Percentiles rank a stretch among this genome's conserved stretches.
phyloP scores from a whole-genome alignment of 2,797 vertebrate species.

The Rhabdomys pumilio region DNA sequence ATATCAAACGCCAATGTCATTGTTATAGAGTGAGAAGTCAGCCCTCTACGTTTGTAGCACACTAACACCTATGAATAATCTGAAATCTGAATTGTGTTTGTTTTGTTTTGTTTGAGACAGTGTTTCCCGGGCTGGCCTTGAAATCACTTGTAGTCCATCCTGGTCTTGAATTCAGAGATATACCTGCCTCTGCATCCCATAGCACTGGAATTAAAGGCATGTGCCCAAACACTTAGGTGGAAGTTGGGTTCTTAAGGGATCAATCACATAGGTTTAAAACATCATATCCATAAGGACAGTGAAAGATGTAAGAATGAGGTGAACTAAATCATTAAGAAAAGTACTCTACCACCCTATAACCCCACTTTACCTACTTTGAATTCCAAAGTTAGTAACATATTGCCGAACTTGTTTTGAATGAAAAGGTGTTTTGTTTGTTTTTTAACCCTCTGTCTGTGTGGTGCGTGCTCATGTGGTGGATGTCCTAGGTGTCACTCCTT shows the following conservation, averaged over 20 bases:
- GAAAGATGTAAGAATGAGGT: not conserved
- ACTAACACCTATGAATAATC: not conserved
- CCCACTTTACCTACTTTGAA: not conserved
- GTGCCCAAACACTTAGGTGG: too few species aligned
- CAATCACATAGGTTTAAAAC: constrained; percentile 27
- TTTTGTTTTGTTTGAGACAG: not conserved
- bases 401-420: not conserved
- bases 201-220: not conserved
- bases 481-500: not conserved
- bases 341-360: not conserved
- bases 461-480: not conserved
- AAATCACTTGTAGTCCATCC: not conserved
- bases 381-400: constrained; percentile 46
- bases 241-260: not conserved
- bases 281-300: constrained; percentile 32
- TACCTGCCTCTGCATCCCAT: not conserved
- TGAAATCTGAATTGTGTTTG: not conserved
- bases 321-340: constrained; percentile 49
- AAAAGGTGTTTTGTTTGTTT: not conserved
- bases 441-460: not conserved
- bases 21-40: constrained; percentile 37
- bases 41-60: not conserved
- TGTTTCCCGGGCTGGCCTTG: not conserved
- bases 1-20: constrained; percentile 31
- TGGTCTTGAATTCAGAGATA: not conserved